Conservation (phyloP, 2,888 invertebrate species). For the Himalopsyche tibetana region DNA sequence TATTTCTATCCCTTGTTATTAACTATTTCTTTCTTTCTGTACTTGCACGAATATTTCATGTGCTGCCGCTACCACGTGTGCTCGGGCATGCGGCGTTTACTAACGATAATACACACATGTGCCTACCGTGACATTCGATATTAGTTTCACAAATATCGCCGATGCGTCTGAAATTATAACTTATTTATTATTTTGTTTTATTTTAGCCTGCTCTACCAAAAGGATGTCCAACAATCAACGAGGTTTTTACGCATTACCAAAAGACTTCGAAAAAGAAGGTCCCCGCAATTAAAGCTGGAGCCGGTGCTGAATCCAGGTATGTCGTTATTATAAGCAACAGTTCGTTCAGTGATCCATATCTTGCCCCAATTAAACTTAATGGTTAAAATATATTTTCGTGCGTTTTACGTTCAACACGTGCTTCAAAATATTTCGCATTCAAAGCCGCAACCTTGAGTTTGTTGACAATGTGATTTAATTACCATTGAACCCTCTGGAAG, state of each 20-base stretch:
- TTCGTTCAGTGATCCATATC: neutral
- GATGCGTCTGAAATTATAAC: neutral
- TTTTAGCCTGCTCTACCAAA: slow-evolving; percentile 81
- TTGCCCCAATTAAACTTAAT: neutral
- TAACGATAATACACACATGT: slow-evolving; percentile 47
- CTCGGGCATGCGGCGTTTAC: neutral
- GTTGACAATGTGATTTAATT: neutral
- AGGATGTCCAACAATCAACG: slow-evolving; percentile 80
- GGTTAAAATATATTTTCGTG: neutral
- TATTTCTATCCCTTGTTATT: neutral
- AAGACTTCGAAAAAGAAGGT: slow-evolving; percentile 75
- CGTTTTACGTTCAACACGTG: neutral
- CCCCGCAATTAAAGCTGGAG: slow-evolving; percentile 68
- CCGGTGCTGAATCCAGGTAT: slow-evolving; percentile 69
- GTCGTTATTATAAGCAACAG: slow-evolving; percentile 51
- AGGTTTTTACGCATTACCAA: slow-evolving; percentile 78
- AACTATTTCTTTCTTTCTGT: neutral
- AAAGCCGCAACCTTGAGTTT: neutral
- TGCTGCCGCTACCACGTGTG: slow-evolving; percentile 48
- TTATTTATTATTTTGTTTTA: slow-evolving; percentile 58
- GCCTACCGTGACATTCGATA: slow-evolving; percentile 12
- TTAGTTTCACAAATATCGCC: neutral
- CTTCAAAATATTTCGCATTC: neutral
- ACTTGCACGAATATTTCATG: neutral
- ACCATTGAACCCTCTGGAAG: too few relatives aligned